Conservation (phyloP, 2,888 invertebrate genomes). For the Agrotis segetum region DNA sequence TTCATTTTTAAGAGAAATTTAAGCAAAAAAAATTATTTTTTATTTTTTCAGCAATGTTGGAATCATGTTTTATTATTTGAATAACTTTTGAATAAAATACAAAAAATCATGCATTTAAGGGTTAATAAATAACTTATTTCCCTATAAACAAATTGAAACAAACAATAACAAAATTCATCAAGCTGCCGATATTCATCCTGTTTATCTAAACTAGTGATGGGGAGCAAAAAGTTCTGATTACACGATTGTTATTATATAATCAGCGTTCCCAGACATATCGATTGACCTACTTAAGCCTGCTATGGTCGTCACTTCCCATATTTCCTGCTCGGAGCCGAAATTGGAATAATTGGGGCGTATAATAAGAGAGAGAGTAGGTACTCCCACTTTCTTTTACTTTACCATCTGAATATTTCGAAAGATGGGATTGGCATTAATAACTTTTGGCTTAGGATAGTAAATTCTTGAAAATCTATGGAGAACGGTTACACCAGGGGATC, state of each 20-base stretch:
- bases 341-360: slow-evolving; percentile 28
- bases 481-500: too few species aligned
- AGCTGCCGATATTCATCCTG: slow-evolving; percentile 43
- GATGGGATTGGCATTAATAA: neutral
- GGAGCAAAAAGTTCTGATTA: slow-evolving; percentile 67
- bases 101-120: too few species aligned
- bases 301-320: slow-evolving; percentile 39
- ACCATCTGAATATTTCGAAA: neutral
- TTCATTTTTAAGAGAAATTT: too few species aligned
- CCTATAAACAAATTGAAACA: slow-evolving; percentile 13
- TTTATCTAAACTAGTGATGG: slow-evolving; percentile 43
- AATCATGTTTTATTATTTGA: too few species aligned
- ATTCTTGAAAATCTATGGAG: too few species aligned
- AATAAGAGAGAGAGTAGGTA: neutral
- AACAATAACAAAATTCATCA: slow-evolving; percentile 51
- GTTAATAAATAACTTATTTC: slow-evolving; percentile 10
- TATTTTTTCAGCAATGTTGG: too few species aligned
- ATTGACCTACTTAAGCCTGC: slow-evolving; percentile 83
- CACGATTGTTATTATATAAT: slow-evolving; percentile 76
- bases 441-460: too few species aligned
- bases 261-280: slow-evolving; percentile 74
- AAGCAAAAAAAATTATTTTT: too few species aligned
- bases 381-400: neutral
- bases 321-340: slow-evolving; percentile 14
- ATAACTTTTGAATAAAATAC: too few species aligned